These are phyloP conservation scores for Tachina lurida DNA, from an alignment of 2,888 invertebrate genomes.

Conservation along the genomic window DNA sequence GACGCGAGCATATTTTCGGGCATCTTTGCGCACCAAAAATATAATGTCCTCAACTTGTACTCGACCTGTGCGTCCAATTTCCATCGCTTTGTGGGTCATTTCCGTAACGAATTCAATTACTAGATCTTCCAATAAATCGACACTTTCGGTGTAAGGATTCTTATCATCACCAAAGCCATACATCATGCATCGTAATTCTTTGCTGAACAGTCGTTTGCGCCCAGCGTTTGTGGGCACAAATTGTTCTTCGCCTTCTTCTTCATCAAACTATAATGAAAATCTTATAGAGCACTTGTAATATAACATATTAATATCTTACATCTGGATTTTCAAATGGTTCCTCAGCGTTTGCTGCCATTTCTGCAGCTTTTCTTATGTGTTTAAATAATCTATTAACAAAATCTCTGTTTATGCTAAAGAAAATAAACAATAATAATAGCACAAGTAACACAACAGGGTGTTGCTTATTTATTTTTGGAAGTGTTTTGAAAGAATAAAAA, in stretches of 20 bases:
- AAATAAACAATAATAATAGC: too few species aligned
- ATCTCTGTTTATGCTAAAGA: too few species aligned
- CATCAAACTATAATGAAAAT: constrained; percentile 78
- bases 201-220: constrained; percentile 93
- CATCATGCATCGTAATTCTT: constrained; percentile 98
- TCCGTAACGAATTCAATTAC: constrained; percentile 99
- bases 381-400: too few species aligned
- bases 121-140: constrained; percentile 97
- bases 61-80: constrained; percentile 97
- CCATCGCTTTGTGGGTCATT: constrained; percentile 97
- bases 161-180: constrained; percentile 99
- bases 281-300: neutral
- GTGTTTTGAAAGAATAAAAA: too few species aligned
- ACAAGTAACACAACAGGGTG: too few species aligned
- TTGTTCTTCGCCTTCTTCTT: constrained; percentile 87
- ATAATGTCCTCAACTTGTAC: constrained; percentile 99
- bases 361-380: neutral
- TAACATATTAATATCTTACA: constrained; percentile 72
- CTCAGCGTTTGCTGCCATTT: constrained; percentile 76
- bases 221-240: constrained; percentile 88
- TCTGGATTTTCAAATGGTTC: constrained; percentile 79
- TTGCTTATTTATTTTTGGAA: too few species aligned
- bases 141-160: constrained; percentile 99
- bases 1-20: constrained; percentile 97
- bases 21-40: constrained; percentile 96